Percentiles rank a stretch among this genome's conserved stretches.
These are phyloP conservation scores for Diprion similis DNA, from an alignment of 1,140 invertebrate species.

Conservation along the genomic window DNA sequence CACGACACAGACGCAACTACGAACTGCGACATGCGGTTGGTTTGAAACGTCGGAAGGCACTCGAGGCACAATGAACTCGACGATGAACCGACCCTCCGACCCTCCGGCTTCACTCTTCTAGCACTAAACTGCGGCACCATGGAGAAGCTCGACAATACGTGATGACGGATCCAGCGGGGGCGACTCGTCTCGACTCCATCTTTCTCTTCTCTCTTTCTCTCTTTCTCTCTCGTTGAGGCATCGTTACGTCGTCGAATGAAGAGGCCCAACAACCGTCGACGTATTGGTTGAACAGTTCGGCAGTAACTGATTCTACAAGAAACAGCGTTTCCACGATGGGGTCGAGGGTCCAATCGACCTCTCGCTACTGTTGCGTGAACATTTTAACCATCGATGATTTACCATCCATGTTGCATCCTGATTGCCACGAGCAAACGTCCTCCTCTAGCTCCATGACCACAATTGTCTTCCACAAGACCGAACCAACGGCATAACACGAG, in stretches of 20 bases:
- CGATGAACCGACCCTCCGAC: not conserved
- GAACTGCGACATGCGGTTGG: not conserved
- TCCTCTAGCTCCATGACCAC: too few species aligned
- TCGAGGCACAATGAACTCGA: not conserved
- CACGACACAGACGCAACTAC: not conserved
- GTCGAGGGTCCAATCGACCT: too few species aligned
- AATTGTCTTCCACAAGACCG: too few species aligned
- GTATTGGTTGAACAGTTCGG: too few species aligned
- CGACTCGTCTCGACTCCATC: not conserved
- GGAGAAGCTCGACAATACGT: conserved; percentile 1
- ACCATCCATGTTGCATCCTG: too few species aligned
- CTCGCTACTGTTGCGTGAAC: too few species aligned
- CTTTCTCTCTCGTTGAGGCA: not conserved
- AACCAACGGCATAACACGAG: too few species aligned
- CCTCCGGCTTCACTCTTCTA: not conserved
- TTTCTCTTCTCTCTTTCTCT: not conserved
- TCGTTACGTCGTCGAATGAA: conserved; percentile 3
- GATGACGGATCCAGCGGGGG: not conserved
- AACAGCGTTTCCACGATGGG: too few species aligned
- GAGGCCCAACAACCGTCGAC: conserved; percentile 17
- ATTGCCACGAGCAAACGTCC: too few species aligned
- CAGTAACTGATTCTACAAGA: too few species aligned
- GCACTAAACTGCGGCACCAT: not conserved
- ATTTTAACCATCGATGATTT: too few species aligned
- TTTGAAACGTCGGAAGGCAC: not conserved